Percentiles rank a stretch among this genome's conserved stretches.
Conservation (phyloP, 2,888 invertebrate species). For the Caenorhabditis drosophilae region DNA sequence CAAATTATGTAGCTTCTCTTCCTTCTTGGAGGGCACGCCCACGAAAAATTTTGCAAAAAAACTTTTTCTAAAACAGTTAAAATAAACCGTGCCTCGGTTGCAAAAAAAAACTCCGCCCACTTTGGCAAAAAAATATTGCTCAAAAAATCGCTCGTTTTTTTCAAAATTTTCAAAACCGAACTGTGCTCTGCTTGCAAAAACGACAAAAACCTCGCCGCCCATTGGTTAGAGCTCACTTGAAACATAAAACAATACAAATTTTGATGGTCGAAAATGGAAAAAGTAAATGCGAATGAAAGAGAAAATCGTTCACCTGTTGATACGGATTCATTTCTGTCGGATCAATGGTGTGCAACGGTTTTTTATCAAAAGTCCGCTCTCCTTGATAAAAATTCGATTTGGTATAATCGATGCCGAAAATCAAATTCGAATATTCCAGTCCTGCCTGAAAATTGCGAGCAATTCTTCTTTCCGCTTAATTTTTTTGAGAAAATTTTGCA, state of each 20-base stretch:
- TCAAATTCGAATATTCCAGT: constrained; percentile 69
- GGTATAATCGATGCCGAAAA: constrained; percentile 72
- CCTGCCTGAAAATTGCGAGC: constrained; percentile 65
- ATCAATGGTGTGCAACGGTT: constrained; percentile 70
- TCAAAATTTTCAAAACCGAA: not conserved
- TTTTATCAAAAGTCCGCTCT: constrained; percentile 71
- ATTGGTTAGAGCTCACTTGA: too few relatives aligned
- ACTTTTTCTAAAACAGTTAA: too few relatives aligned
- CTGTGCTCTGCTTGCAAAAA: too few relatives aligned
- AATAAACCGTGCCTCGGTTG: too few relatives aligned
- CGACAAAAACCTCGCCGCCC: too few relatives aligned
- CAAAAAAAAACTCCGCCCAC: not conserved
- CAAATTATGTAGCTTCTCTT: too few relatives aligned
- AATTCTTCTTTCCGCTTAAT: too few relatives aligned
- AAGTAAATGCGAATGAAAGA: not conserved
- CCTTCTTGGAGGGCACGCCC: too few relatives aligned
- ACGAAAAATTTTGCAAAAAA: not conserved
- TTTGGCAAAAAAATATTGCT: too few relatives aligned
- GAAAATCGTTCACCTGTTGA: constrained; percentile 63
- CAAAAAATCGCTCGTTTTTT: not conserved
- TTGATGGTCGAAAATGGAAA: not conserved
- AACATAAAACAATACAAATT: too few relatives aligned
- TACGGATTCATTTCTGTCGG: constrained; percentile 71
- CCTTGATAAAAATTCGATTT: constrained; percentile 74
- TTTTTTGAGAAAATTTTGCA: too few relatives aligned